Evolutionary conservation across 2,797 vertebrate species (phyloP).

Genomic region (Xyrichtys novacula): DNA sequence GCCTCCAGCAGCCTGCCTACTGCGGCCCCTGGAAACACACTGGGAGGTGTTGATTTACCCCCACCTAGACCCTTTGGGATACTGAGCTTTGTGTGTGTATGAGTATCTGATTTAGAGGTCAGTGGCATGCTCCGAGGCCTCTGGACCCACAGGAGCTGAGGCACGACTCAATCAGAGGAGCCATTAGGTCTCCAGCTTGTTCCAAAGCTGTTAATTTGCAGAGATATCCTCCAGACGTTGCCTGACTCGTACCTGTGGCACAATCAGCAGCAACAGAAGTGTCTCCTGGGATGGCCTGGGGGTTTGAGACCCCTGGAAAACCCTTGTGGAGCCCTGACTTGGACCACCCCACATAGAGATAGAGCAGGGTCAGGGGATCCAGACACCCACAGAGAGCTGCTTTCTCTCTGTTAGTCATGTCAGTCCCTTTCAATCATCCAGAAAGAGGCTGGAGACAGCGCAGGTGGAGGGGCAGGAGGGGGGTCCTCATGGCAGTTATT

Average conservation of each 20-base stretch:
- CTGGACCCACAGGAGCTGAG: slow-evolving; percentile 60
- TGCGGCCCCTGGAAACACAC: slow-evolving; percentile 75
- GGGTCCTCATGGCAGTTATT: slow-evolving; percentile 33
- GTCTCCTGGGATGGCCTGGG: slow-evolving; percentile 65
- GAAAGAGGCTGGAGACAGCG: slow-evolving; percentile 64
- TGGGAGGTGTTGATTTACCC: slow-evolving; percentile 80
- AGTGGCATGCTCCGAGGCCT: slow-evolving; percentile 48
- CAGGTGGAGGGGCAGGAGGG: slow-evolving; percentile 59
- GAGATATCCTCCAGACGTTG: slow-evolving; percentile 65
- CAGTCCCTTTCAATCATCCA: slow-evolving; percentile 73
- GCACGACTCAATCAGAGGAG: slow-evolving; percentile 72
- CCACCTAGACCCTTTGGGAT: slow-evolving; percentile 64
- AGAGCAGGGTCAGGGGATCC: slow-evolving; percentile 57
- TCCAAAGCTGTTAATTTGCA: slow-evolving; percentile 70
- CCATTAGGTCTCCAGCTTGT: slow-evolving; percentile 66
- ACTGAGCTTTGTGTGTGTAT: slow-evolving; percentile 40
- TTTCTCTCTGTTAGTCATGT: slow-evolving; percentile 67
- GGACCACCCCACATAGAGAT: slow-evolving; percentile 65
- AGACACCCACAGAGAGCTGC: slow-evolving; percentile 67
- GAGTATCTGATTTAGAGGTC: slow-evolving; percentile 66
- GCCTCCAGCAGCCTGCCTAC: slow-evolving; percentile 66
- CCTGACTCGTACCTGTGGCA: slow-evolving; percentile 54
- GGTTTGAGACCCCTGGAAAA: slow-evolving; percentile 45
- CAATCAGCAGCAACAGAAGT: slow-evolving; percentile 69
- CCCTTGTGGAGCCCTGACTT: slow-evolving; percentile 28